These are phyloP conservation scores for Penelope pileata DNA, from an alignment of 2,113 vertebrate genomes.

Conservation along the genomic window DNA sequence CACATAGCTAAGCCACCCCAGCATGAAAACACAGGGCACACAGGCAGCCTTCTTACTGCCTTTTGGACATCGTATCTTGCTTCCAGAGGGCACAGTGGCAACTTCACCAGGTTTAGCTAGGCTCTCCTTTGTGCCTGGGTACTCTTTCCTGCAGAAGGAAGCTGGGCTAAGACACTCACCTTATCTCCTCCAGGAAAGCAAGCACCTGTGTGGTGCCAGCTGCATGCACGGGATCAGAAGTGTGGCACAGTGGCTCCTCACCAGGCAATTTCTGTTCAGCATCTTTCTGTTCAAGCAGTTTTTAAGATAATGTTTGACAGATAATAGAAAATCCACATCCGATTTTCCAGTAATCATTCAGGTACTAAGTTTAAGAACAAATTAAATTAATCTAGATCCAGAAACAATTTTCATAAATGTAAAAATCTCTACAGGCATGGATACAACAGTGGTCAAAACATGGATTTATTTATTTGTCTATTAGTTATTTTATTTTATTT, in stretches of 20 bases:
- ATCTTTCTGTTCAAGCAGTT: background rate
- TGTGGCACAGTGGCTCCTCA: background rate
- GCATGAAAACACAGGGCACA: constrained; percentile 20
- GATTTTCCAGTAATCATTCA: background rate
- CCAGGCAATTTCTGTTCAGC: background rate
- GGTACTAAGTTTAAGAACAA: background rate
- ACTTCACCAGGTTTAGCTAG: background rate
- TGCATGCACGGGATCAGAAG: background rate
- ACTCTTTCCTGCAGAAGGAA: constrained; percentile 11
- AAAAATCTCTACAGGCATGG: background rate
- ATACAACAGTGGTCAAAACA: background rate
- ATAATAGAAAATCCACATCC: background rate
- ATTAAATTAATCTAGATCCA: background rate
- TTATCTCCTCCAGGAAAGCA: background rate
- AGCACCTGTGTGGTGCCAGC: background rate
- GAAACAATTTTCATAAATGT: rapidly evolving
- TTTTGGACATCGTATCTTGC: background rate
- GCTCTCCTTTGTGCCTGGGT: background rate
- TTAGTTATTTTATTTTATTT: too few species aligned
- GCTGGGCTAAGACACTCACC: background rate
- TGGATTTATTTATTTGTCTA: background rate
- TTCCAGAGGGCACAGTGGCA: background rate
- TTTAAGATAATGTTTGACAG: background rate
- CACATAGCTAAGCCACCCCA: background rate
- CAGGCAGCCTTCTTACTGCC: background rate